Evolutionary conservation across 2,797 vertebrate species (phyloP).

Genomic region (Agapornis canus): DNA sequence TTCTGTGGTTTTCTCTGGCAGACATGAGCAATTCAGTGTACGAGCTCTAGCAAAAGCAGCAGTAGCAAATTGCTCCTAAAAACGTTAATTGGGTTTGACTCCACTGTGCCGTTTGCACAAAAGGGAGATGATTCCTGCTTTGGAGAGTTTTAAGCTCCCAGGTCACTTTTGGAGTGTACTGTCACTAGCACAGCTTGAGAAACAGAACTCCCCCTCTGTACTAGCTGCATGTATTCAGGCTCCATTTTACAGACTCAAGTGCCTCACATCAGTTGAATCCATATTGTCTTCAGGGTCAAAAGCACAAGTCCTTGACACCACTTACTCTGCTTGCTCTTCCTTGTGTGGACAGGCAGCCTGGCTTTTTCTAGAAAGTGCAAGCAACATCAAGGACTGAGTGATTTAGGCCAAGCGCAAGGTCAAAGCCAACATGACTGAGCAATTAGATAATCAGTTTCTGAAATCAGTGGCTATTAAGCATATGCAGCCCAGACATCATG

Average conservation of each 20-base stretch:
- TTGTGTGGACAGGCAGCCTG: background rate
- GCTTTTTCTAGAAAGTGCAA: background rate
- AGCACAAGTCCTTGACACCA: background rate
- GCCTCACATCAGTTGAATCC: background rate
- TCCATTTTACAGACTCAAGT: background rate
- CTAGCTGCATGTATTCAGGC: background rate
- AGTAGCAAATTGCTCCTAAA: background rate
- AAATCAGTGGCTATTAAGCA: conserved; percentile 2
- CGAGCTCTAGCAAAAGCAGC: background rate
- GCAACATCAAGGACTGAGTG: background rate
- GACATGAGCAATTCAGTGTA: background rate
- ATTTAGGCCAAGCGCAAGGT: background rate
- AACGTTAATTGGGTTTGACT: background rate
- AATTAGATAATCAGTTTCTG: conserved; percentile 29
- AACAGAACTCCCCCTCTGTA: background rate
- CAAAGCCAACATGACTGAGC: background rate
- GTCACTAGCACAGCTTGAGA: background rate
- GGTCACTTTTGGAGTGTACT: background rate
- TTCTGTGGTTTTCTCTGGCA: background rate
- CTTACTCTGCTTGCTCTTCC: background rate
- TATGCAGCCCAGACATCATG: background rate
- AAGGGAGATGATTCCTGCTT: background rate
- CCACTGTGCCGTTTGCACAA: background rate
- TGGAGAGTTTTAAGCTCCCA: background rate
- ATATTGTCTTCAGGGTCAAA: background rate